Base-by-base conservation (phyloP, 2,888 invertebrate species). In the Salticus scenicus region DNA sequence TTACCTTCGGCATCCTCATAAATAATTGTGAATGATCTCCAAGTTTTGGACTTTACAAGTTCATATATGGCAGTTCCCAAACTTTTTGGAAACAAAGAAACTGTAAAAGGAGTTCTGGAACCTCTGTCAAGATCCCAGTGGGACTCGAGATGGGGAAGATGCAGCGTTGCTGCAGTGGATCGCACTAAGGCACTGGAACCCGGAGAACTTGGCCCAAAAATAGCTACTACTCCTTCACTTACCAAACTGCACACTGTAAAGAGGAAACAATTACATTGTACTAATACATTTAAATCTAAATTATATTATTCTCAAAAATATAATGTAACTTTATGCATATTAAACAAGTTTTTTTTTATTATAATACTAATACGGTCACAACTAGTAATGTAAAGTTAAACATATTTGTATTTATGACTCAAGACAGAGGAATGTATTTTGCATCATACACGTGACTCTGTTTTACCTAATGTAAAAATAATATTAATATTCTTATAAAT, bases 1-100 rank as follows among this genome's bases (percentile, higher is more conserved):
- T 88, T 89, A 92, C 91, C 94, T 90, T 98, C 98, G 91, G 97
- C 93, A 83, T 93, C 93, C 91, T 97, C 96, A 91, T 97, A 98
- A 86, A 98, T 93, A 88, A 98, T 94, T n/a, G 96, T 96, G 90
- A 97, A 97, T 51, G 94, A 93, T 87, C 94, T 94, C 98, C 98
- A 98, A 63, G 94, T 94, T 51, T 88, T 88, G 12, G 87, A 77
- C n/a, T 78, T 77, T 0, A 89, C 87, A 10, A 89, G 67, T 80
- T 91, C 91, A 37, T 90, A 88, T 87, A 90, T 91, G 4, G 92
- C 93, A 90, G 95, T 94, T 88, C 97, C 96, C 75, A 98, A 93
- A 10, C 95, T 95, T 30, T 93, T 92, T 0, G 97, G 96, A 91
- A 94, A 95, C 84, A 97, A 91, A 91, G 96, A 96, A 81, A 96